Conservation (phyloP, 2,888 invertebrate species). For the Leptogaster cylindrica region DNA sequence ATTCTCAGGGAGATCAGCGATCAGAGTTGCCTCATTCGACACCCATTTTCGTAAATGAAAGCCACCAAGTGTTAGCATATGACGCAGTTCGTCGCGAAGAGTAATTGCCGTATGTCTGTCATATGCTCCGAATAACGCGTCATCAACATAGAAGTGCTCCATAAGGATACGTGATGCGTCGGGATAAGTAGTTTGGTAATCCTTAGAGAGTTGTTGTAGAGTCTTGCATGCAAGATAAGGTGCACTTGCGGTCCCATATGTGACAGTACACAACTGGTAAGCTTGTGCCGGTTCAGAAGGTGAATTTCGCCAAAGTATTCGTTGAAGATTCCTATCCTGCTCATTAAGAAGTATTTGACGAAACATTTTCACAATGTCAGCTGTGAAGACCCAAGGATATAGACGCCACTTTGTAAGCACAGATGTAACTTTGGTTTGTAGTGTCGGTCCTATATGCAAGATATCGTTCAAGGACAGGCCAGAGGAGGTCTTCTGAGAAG, state of each 20-base stretch:
- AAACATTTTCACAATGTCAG: slow-evolving; percentile 37
- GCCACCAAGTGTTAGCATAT: no score
- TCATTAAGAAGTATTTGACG: background rate
- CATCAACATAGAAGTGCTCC: no score
- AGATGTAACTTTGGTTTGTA: slow-evolving; percentile 4
- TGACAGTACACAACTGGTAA: slow-evolving; percentile 19
- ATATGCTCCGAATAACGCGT: no score
- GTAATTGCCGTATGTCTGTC: no score
- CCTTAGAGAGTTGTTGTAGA: no score
- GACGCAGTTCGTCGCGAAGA: no score
- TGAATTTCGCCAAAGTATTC: slow-evolving; percentile 25
- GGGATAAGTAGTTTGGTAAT: no score
- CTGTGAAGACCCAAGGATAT: background rate
- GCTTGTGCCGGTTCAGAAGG: background rate
- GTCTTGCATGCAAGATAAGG: slow-evolving; percentile 29
- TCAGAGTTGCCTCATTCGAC: background rate
- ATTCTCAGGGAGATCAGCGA: background rate
- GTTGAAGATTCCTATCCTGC: slow-evolving; percentile 4
- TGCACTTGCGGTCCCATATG: slow-evolving; percentile 31
- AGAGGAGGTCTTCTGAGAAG: background rate
- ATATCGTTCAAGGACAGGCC: slow-evolving; percentile 29
- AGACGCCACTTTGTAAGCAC: background rate
- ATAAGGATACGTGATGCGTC: no score
- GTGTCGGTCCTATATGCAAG: no score
- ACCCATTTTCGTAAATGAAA: slow-evolving; percentile 29